Conservation (phyloP, 2,888 invertebrate species). For the Pyralis farinalis region DNA sequence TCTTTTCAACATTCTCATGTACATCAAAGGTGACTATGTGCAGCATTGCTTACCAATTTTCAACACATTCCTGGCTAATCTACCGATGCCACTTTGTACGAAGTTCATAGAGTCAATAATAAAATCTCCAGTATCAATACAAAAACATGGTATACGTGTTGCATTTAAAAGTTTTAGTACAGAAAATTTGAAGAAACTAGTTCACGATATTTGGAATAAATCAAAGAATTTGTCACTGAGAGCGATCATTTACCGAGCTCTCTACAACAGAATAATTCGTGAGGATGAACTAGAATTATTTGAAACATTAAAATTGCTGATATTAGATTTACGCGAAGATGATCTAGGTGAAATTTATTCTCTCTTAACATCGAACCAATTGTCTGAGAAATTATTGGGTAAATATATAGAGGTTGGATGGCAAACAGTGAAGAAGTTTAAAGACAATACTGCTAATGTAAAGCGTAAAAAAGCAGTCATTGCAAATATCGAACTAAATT, state of each 20-base stretch:
- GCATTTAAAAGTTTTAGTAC: constrained; percentile 34
- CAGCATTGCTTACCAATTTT: constrained; percentile 37
- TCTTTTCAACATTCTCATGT: constrained; percentile 25
- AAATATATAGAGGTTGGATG: constrained; percentile 35
- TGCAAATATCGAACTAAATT: constrained; percentile 22
- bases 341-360: constrained; percentile 31
- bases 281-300: constrained; percentile 25
- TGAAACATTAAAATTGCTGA: constrained; percentile 29
- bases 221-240: constrained; percentile 42
- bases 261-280: constrained; percentile 25
- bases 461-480: constrained; percentile 26
- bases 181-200: constrained; percentile 26
- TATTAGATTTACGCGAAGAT: constrained; percentile 28
- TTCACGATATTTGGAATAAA: constrained; percentile 31
- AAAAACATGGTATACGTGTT: constrained; percentile 41
- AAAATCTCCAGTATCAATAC: constrained; percentile 36
- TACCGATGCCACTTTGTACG: constrained; percentile 27
- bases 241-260: constrained; percentile 28
- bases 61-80: constrained; percentile 27
- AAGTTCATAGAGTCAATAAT: constrained; percentile 35
- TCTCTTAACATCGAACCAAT: constrained; percentile 22
- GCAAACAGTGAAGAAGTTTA: constrained; percentile 32
- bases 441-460: constrained; percentile 29
- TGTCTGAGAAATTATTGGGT: constrained; percentile 28
- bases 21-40: constrained; percentile 41